Evolutionary conservation across 2,113 vertebrate species (phyloP), one percentile per base, ranked within the genome.

Genomic region (Agelaius tricolor): DNA sequence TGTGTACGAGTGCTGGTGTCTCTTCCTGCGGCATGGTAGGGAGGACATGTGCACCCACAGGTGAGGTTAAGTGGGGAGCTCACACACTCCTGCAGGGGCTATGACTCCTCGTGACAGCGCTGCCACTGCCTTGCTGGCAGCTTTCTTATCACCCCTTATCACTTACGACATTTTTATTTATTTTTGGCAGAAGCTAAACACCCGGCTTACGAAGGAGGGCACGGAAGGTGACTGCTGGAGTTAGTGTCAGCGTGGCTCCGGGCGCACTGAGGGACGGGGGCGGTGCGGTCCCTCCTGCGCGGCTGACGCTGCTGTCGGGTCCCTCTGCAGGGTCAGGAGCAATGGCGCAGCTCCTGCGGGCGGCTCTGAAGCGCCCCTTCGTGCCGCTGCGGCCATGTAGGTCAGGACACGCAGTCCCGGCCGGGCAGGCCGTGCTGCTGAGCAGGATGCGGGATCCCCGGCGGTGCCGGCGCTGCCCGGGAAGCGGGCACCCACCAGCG

Each of bases 21-120:
- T 37, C 35, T 13, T 47, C 35, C 35, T 2, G 2, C 0, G 28
- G 21, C 33, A 6, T 3, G 1, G 24, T 24, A 18, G 0, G 0
- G 28, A 52, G 21, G 26, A 15, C n/a, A 15, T 0, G 1, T 13
- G 17, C 30, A 19, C 35, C 47, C 66, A 59, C 28, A 24, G 47
- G 28, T 10, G 52, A 62, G 54, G 31, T 1, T 23, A 58, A 55
- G 43, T 0, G 19, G 21, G 44, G 30, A 63, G 21, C 30, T 30
- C 51, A 19, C 13, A 2, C 8, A 13, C 23, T 37, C 21, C 84
- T 23, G 27, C 6, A n/a, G 16, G 31, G 46, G 7, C 51, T 1
- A 0, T 2, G 20, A 58, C 61, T 71, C 52, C 78, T 28, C 46
- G 37, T 44, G 76, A 47, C 76, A 80, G 72, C 0, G 0, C 51